phyloP scores from a whole-genome alignment of 2,888 invertebrate species.

The Crocallis elinguaria region DNA sequence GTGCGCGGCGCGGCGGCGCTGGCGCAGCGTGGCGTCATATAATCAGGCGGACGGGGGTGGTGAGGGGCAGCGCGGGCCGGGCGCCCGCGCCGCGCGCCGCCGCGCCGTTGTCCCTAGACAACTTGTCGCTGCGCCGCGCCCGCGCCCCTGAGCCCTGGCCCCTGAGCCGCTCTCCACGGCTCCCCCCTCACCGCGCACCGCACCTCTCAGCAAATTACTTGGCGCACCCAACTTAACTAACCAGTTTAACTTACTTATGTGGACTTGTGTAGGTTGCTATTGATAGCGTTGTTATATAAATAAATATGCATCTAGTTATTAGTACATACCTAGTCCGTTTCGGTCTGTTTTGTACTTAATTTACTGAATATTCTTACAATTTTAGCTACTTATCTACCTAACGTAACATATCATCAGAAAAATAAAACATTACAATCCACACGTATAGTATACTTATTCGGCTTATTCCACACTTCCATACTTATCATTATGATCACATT shows the following conservation, averaged over 20 bases:
- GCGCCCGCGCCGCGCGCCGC: conserved; percentile 43
- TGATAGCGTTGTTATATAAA: conserved; percentile 41
- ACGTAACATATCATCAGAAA: too few relatives aligned
- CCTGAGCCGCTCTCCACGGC: conserved; percentile 47
- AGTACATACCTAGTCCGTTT: background rate
- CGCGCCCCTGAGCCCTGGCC: too few relatives aligned
- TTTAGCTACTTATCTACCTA: too few relatives aligned
- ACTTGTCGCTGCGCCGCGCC: conserved; percentile 81
- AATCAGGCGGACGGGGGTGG: conserved; percentile 49
- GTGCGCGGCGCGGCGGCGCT: conserved; percentile 28
- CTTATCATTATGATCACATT: too few relatives aligned
- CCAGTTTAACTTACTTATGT: conserved; percentile 51
- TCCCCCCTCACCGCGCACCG: conserved; percentile 44
- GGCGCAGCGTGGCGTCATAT: conserved; percentile 44
- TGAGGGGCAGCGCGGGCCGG: conserved; percentile 35
- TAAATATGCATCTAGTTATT: background rate
- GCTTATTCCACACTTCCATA: too few relatives aligned
- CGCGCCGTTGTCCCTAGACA: conserved; percentile 62
- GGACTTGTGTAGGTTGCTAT: conserved; percentile 39
- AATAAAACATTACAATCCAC: too few relatives aligned
- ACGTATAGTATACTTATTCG: too few relatives aligned
- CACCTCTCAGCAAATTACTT: conserved; percentile 57
- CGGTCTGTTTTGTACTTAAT: background rate
- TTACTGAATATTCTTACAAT: too few relatives aligned
- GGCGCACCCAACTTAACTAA: conserved; percentile 64